Evolutionary conservation across 2,888 invertebrate species (phyloP).

Genomic region (Perdita meconis): DNA sequence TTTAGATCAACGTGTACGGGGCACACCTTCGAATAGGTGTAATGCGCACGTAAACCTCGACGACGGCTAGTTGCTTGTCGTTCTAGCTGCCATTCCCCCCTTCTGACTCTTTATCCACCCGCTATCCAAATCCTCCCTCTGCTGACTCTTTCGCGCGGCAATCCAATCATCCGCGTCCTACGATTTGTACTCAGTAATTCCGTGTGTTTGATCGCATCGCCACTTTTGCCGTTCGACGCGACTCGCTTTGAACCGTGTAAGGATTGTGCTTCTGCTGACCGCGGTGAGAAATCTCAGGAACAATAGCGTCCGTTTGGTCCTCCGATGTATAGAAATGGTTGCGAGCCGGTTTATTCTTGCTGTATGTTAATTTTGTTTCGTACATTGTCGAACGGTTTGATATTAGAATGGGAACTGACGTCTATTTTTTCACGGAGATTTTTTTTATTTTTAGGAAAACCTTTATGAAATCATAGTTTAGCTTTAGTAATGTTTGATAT

Average conservation of each 20-base stretch:
- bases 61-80: constrained; percentile 60
- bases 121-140: constrained; percentile 57
- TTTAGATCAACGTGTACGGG: neutral
- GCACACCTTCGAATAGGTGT: neutral
- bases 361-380: too few species aligned
- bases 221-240: constrained; percentile 60
- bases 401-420: too few species aligned
- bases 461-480: too few species aligned
- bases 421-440: too few species aligned
- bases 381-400: too few species aligned
- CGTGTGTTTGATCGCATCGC: constrained; percentile 76
- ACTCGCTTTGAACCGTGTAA: neutral
- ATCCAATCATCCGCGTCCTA: constrained; percentile 80
- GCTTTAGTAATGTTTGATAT: too few species aligned
- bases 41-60: constrained; percentile 54
- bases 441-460: too few species aligned
- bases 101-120: constrained; percentile 53
- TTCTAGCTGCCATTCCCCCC: constrained; percentile 50
- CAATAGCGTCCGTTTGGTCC: too few species aligned
- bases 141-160: constrained; percentile 67
- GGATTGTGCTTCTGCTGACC: neutral
- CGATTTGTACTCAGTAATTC: constrained; percentile 80
- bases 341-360: too few species aligned
- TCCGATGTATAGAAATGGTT: too few species aligned
- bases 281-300: too few species aligned